These are phyloP conservation scores for Himalopsyche tibetana DNA, from an alignment of 2,888 invertebrate genomes.

Conservation along the genomic window DNA sequence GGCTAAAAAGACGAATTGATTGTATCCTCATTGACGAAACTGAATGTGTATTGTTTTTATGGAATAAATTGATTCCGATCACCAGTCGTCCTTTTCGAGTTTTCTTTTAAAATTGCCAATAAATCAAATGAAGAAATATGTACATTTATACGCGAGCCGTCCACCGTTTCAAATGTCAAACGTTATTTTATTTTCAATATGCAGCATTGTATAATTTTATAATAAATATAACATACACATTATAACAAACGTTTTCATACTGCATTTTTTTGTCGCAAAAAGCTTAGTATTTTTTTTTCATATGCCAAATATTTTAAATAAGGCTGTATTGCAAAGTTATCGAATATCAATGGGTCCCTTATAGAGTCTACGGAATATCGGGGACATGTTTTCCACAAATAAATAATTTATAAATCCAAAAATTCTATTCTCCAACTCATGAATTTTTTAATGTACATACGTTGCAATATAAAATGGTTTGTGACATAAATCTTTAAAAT, in stretches of 20 bases:
- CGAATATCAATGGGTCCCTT: constrained; percentile 17
- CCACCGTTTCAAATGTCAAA: constrained; percentile 5
- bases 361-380: neutral
- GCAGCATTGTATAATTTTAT: neutral
- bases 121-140: constrained; percentile 20
- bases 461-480: no score
- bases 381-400: neutral
- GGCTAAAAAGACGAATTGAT: constrained; percentile 1
- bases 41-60: constrained; percentile 24
- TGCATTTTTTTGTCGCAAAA: constrained; percentile 7
- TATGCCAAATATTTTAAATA: constrained; percentile 3
- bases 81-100: neutral
- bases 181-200: constrained; percentile 7
- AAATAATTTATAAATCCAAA: constrained; percentile 18
- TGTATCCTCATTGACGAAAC: constrained; percentile 3
- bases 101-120: constrained; percentile 12
- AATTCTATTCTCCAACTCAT: neutral
- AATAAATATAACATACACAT: constrained; percentile 27
- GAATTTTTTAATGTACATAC: neutral
- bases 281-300: neutral
- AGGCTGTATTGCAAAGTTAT: neutral
- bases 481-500: no score
- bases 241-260: constrained; percentile 3
- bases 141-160: neutral
- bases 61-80: constrained; percentile 5